Conservation (phyloP, 2,888 invertebrate genomes). For the Selenia dentaria region DNA sequence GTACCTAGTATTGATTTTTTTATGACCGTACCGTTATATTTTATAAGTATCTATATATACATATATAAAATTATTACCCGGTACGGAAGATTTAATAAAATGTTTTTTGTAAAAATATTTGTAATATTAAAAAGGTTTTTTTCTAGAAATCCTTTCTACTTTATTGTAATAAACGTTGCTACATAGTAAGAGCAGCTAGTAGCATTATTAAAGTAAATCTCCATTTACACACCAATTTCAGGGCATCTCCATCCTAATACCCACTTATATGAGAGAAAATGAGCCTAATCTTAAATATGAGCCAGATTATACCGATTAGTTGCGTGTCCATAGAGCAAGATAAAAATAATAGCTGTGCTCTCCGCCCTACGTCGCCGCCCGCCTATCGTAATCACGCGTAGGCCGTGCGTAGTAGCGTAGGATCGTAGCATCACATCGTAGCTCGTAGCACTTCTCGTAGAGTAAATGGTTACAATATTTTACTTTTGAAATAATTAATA, state of each 20-base stretch:
- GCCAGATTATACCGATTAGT: conserved; percentile 21
- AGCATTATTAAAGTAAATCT: neutral
- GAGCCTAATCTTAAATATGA: conserved; percentile 22
- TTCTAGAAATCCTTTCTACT: too few relatives aligned
- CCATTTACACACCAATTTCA: neutral
- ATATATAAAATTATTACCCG: too few relatives aligned
- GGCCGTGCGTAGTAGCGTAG: neutral
- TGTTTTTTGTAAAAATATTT: too few relatives aligned
- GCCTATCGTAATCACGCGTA: conserved; percentile 2
- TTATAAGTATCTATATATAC: too few relatives aligned
- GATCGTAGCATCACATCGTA: neutral
- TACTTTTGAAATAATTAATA: too few relatives aligned
- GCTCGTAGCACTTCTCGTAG: conserved; percentile 14
- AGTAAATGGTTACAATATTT: too few relatives aligned
- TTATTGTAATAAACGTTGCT: too few relatives aligned
- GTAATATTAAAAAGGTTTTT: too few relatives aligned
- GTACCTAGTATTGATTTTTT: too few relatives aligned
- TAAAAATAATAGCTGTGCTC: conserved; percentile 13
- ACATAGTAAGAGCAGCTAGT: neutral
- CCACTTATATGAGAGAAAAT: conserved; percentile 17
- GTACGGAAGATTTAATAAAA: too few relatives aligned
- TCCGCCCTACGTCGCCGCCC: conserved; percentile 3
- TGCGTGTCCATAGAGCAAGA: conserved; percentile 17
- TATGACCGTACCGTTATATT: too few relatives aligned
- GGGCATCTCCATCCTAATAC: conserved; percentile 2